Conservation (phyloP, 1,140 invertebrate genomes). For the Holotrichia oblita region DNA sequence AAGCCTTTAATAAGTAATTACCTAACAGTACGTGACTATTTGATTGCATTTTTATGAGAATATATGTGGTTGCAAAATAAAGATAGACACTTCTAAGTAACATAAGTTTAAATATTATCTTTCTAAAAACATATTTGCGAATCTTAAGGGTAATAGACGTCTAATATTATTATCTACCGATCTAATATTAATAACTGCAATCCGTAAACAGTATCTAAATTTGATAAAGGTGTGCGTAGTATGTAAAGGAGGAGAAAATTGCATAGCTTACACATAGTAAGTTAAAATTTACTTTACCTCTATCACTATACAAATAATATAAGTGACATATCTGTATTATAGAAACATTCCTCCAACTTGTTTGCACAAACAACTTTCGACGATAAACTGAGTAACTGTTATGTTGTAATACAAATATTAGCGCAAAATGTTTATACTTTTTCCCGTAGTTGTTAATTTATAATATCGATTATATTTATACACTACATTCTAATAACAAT, state of each 20-base stretch:
- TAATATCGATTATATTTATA: background rate
- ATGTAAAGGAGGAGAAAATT: background rate
- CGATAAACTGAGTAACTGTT: background rate
- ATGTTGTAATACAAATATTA: background rate
- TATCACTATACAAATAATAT: background rate
- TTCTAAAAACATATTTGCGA: too few species aligned
- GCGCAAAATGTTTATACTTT: background rate
- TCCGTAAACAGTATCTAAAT: background rate
- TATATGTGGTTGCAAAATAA: too few species aligned
- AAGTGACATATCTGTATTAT: background rate
- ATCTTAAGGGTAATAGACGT: too few species aligned
- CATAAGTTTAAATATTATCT: too few species aligned
- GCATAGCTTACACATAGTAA: background rate
- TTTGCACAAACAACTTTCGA: background rate
- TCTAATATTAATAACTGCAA: constrained; percentile 5
- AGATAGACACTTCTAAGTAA: too few species aligned
- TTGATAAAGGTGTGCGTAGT: background rate
- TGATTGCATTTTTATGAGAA: too few species aligned
- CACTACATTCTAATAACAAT: background rate
- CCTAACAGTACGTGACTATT: too few species aligned
- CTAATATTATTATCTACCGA: background rate
- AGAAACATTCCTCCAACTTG: background rate
- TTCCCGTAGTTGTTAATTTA: background rate
- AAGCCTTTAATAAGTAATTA: too few species aligned
- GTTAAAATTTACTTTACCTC: constrained; percentile 8